Percentiles rank a stretch among this genome's conserved stretches.
phyloP scores from a whole-genome alignment of 2,113 vertebrate species.

The Triplophysa dalaica region DNA sequence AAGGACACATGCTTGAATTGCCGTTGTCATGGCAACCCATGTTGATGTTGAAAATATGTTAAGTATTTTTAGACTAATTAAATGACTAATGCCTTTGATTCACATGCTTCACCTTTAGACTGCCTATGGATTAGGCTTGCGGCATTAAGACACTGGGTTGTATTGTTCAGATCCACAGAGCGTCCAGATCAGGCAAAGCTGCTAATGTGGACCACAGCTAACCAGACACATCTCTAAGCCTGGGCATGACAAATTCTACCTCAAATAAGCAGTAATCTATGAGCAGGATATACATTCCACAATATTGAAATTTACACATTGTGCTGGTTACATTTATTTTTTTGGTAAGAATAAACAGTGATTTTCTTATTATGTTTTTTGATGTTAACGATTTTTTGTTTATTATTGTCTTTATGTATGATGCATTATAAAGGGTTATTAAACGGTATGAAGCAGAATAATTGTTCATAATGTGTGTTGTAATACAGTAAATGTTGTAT shows the following conservation, averaged over 20 bases:
- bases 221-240: conserved; percentile 44
- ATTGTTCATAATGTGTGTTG: no score
- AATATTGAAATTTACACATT: conserved; percentile 20
- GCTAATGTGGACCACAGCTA: conserved; percentile 49
- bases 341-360: not conserved
- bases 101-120: conserved; percentile 56
- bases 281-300: conserved; percentile 31
- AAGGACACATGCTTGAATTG: conserved; percentile 16
- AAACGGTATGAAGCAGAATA: no score
- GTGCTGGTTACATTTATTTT: not conserved
- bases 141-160: conserved; percentile 42
- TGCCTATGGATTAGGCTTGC: conserved; percentile 49
- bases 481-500: no score
- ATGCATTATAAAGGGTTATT: no score
- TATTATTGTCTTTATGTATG: no score
- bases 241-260: conserved; percentile 37
- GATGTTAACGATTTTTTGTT: no score
- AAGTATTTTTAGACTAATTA: conserved; percentile 56
- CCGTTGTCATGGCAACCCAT: conserved; percentile 61
- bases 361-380: no score
- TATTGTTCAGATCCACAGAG: conserved; percentile 54
- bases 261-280: conserved; percentile 16
- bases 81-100: conserved; percentile 60
- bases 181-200: conserved; percentile 50
- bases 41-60: conserved; percentile 43